Percentiles rank a stretch among this genome's conserved stretches.
Conservation (phyloP, 2,113 vertebrate genomes). For the Chunga burmeisteri region DNA sequence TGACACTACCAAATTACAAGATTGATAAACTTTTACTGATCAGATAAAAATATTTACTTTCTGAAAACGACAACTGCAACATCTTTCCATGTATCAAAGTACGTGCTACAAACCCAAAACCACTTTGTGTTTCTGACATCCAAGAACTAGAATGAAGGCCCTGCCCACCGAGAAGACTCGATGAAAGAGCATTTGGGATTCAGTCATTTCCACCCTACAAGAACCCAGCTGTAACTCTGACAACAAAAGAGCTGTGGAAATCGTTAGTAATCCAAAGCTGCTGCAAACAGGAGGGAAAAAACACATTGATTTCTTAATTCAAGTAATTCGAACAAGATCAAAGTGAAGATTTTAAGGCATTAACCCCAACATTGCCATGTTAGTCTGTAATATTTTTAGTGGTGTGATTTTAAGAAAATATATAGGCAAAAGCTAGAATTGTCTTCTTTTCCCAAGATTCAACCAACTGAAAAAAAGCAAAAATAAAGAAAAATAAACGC, state of each 20-base stretch:
- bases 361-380: not conserved
- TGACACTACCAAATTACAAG: rapidly evolving
- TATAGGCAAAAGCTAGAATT: not conserved
- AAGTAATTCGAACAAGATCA: not conserved
- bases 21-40: not conserved
- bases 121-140: not conserved
- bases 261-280: not conserved
- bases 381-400: not conserved
- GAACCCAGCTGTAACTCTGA: not conserved
- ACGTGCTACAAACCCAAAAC: not conserved
- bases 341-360: not conserved
- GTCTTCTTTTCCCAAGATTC: not conserved
- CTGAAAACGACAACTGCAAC: not conserved
- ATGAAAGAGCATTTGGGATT: not conserved
- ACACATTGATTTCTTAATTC: not conserved
- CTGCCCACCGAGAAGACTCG: not conserved
- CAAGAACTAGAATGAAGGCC: not conserved
- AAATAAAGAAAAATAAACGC: not conserved
- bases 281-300: not conserved
- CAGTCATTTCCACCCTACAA: not conserved
- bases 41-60: not conserved
- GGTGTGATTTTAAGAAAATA: not conserved
- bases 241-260: not conserved
- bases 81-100: not conserved
- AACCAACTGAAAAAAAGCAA: not conserved